phyloP scores from a whole-genome alignment of 2,113 vertebrate genomes.

The Sitta europaea region DNA sequence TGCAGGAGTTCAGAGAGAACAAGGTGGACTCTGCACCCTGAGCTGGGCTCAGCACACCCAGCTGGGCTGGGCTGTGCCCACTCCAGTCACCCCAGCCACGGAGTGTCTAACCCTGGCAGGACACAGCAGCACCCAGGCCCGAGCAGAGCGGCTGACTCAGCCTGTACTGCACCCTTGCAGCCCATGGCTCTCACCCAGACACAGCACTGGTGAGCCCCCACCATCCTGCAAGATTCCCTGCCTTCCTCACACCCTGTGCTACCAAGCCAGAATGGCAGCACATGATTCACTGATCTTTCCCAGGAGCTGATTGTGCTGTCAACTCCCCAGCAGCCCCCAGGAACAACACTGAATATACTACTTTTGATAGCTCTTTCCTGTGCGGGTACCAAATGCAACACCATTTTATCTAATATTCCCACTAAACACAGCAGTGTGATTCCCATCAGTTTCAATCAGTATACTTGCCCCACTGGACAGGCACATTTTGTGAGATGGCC shows the following conservation, averaged over 20 bases:
- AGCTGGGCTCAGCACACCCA: background rate
- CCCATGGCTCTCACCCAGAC: background rate
- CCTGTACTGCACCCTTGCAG: fast-evolving
- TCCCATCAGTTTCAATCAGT: background rate
- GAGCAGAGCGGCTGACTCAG: background rate
- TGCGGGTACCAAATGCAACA: background rate
- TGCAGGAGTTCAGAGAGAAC: background rate
- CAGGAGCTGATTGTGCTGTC: background rate
- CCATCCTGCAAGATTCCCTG: background rate
- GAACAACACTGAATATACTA: background rate
- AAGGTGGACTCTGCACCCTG: background rate
- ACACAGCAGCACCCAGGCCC: background rate
- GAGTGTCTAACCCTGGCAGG: fast-evolving
- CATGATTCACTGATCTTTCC: background rate
- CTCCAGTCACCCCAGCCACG: background rate
- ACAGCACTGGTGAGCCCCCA: fast-evolving
- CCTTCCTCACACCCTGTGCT: background rate
- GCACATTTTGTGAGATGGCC: background rate
- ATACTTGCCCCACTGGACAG: background rate
- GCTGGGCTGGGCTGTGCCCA: background rate
- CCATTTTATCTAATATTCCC: background rate
- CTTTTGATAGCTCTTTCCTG: background rate
- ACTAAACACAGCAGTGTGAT: background rate
- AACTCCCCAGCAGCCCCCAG: background rate
- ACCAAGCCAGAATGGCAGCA: background rate